These are phyloP conservation scores for Nephrotoma flavescens DNA, from an alignment of 2,888 invertebrate genomes.

Conservation along the genomic window DNA sequence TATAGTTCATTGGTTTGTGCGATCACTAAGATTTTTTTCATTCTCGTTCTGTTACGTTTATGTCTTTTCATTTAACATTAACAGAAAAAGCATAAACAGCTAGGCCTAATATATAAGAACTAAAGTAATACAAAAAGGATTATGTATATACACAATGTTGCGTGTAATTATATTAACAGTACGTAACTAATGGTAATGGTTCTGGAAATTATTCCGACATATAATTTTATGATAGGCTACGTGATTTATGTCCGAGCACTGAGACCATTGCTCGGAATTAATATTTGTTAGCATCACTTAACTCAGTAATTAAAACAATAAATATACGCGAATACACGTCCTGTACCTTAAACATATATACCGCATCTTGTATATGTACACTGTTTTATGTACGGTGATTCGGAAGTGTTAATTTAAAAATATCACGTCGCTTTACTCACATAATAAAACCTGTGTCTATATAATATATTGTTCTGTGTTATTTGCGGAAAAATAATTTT, in stretches of 20 bases:
- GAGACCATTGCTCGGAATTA: neutral
- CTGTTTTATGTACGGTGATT: neutral
- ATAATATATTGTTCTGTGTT: too few relatives aligned
- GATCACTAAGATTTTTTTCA: neutral
- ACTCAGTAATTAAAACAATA: neutral
- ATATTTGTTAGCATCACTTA: neutral
- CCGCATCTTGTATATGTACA: neutral
- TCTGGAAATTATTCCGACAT: neutral
- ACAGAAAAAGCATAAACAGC: neutral
- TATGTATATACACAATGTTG: neutral
- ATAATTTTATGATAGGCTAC: neutral
- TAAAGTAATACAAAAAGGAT: neutral
- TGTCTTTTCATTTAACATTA: neutral
- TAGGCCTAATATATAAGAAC: neutral
- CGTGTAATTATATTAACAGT: neutral
- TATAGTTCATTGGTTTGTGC: neutral
- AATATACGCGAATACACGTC: neutral
- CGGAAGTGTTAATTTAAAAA: neutral
- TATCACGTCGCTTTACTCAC: neutral
- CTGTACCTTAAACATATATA: neutral
- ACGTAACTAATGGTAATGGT: neutral
- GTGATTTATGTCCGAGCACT: neutral
- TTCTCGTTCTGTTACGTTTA: neutral
- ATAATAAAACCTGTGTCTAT: neutral
- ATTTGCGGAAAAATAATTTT: neutral